Evolutionary conservation across 2,888 invertebrate genomes (phyloP), one percentile per base, ranked within the genome.

Genomic region (Erynnis tages): DNA sequence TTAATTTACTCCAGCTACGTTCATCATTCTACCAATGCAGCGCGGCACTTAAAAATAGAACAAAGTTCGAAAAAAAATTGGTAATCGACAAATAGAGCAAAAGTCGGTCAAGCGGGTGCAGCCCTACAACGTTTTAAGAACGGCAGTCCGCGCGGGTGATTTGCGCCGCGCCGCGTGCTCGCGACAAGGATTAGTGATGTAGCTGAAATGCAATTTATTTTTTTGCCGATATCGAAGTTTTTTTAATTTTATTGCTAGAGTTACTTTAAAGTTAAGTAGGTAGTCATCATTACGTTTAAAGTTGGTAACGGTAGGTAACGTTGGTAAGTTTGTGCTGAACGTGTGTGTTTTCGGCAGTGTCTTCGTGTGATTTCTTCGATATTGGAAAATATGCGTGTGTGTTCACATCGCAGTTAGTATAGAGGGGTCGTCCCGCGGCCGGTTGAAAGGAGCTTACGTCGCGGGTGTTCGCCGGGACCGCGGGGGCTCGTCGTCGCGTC

Each of bases 121-220:
- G 61, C 80, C 69, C 74, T 68, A 70, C 19, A 40, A 72, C 67
- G 73, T 75, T 79, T 75, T 71, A 82, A 85, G 85, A 87, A 78
- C 83, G 86, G 87, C 82, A 84, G 86, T 88, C 75, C 86, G 82
- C 88, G 88, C 87, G 88, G 86, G 79, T 87, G 88, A 87, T 84
- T 86, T 80, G 88, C 83, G 75, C 87, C 88, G 32, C 64, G 64
- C 65, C 71, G 72, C 79, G 81, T 72, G 83, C 81, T 79, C 85
- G 86, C 86, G 84, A 76, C 79, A 70, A 66, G 66, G 54, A 46
- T 65, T 77, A 81, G 82, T 66, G 85, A 69, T 69, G 83, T 57
- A 55, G 53, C 56, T 29, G 32, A 37, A 23, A 5, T 41, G 49
- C 52, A 57, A 65, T 61, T 38, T 32, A 44, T 48, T 32, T 55